Evolutionary conservation across 1,140 invertebrate species (phyloP).

Genomic region (Aphidius ervi): DNA sequence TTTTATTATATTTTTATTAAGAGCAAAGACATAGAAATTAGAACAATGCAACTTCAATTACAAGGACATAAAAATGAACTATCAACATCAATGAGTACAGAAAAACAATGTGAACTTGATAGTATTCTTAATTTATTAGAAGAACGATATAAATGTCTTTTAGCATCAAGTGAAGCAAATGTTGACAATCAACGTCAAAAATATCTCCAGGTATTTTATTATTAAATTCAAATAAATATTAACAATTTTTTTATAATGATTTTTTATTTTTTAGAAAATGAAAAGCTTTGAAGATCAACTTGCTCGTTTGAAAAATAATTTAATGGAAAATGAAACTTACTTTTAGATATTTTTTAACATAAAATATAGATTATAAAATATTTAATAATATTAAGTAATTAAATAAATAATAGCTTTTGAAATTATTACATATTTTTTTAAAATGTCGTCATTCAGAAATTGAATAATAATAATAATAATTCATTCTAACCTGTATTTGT

Average conservation of each 20-base stretch:
- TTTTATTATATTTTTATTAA: slow-evolving; percentile 5
- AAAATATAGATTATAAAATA: too few species aligned
- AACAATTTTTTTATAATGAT: not conserved
- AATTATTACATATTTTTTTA: too few species aligned
- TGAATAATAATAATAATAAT: too few species aligned
- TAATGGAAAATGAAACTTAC: slow-evolving; percentile 4
- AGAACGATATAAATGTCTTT: slow-evolving; percentile 23
- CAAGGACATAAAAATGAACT: slow-evolving; percentile 24
- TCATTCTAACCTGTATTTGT: too few species aligned
- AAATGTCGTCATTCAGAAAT: too few species aligned
- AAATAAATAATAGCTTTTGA: not conserved
- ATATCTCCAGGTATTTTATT: slow-evolving; percentile 20
- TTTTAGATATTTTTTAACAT: too few species aligned
- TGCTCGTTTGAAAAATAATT: not conserved
- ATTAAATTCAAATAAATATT: not conserved
- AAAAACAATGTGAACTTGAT: slow-evolving; percentile 27
- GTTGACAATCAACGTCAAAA: slow-evolving; percentile 22
- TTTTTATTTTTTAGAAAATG: slow-evolving; percentile 1
- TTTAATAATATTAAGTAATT: not conserved
- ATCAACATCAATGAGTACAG: slow-evolving; percentile 22
- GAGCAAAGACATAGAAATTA: slow-evolving; percentile 26
- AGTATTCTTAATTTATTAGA: slow-evolving; percentile 18
- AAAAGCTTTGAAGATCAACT: slow-evolving; percentile 1
- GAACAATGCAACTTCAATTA: slow-evolving; percentile 22
- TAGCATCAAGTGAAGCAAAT: slow-evolving; percentile 19